Base-by-base conservation (phyloP, 2,113 vertebrate genomes). In the Sterrhoptilus dennistouni region DNA sequence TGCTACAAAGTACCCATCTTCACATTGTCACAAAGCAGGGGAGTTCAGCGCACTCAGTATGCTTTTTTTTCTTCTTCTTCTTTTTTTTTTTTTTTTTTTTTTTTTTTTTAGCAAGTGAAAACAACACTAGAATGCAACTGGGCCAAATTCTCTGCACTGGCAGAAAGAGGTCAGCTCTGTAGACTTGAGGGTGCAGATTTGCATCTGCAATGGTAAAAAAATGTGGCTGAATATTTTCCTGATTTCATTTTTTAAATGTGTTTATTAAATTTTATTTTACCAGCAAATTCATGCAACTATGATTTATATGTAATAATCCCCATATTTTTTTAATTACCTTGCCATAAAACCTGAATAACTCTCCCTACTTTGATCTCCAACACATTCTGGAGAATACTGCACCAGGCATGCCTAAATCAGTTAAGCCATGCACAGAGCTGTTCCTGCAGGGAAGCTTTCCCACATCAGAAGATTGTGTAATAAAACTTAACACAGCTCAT, bases 401-500 rank as follows among this genome's bases (percentile, higher is more conserved):
- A 96, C 89, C 90, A 70, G 96, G 95, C 96, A 91, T 96, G 97
- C 97, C 98, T 95, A 95, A 96, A 94, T 96, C 96, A 95, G 96
- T 95, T 97, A 96, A 96, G 96, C 97, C 95, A 94, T 75, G 93
- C 95, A 50, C 36, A 88, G 90, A 96, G 95, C 84, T 92, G 92
- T 95, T 98, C 95, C 52, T 92, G 75, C 80, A 89, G 95, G 88
- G 94, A 86, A 91, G 97, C 97, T 97, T 97, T 97, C 97, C 97
- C 98, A 98, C 98, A 98, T 98, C 97, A 98, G 98, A 98, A 88
- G 95, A 90, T 94, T 95, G 93, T 97, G 96, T 96, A 94, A 98
- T 98, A 98, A 98, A 98, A 97, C 91, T 98, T 98, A 98, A 97
- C 98, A 98, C 98, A 98, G 98, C 97, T 98, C 98, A 98, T 98